phyloP scores from a whole-genome alignment of 2,113 vertebrate genomes.

The Amblyornis subalaris region DNA sequence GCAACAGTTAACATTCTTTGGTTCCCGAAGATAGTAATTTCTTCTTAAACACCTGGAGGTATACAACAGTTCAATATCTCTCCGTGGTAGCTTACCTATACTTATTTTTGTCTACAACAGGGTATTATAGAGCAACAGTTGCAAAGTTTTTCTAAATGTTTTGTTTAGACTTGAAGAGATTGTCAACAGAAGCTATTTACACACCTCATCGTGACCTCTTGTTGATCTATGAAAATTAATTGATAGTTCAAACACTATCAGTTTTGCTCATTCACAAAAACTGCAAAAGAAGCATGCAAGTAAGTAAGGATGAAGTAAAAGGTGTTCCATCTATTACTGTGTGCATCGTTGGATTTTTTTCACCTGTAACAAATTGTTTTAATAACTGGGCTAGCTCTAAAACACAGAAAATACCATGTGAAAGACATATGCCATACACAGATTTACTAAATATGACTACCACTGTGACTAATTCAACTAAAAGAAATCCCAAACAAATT shows the following conservation, averaged over 20 bases:
- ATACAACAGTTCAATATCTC: not conserved
- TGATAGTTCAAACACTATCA: not conserved
- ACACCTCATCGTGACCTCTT: not conserved
- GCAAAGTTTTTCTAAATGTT: not conserved
- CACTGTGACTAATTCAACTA: not conserved
- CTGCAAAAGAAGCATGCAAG: not conserved
- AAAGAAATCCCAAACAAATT: not conserved
- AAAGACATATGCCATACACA: not conserved
- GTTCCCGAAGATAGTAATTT: not conserved
- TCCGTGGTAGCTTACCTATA: not conserved
- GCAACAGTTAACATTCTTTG: not conserved
- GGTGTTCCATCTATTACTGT: not conserved
- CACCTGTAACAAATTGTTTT: not conserved
- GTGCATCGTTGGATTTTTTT: not conserved
- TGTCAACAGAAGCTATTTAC: not conserved
- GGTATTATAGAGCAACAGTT: not conserved
- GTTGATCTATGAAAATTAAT: not conserved
- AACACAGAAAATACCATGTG: not conserved
- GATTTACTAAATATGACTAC: not conserved
- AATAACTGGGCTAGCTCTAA: not conserved
- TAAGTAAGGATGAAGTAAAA: not conserved
- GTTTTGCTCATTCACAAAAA: not conserved
- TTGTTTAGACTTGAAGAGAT: not conserved
- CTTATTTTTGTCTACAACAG: not conserved
- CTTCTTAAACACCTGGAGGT: not conserved